A percentile compares a stretch with the other conserved stretches of the same genome.
phyloP scores from a whole-genome alignment of 2,113 vertebrate genomes.

The Lynx canadensis region DNA sequence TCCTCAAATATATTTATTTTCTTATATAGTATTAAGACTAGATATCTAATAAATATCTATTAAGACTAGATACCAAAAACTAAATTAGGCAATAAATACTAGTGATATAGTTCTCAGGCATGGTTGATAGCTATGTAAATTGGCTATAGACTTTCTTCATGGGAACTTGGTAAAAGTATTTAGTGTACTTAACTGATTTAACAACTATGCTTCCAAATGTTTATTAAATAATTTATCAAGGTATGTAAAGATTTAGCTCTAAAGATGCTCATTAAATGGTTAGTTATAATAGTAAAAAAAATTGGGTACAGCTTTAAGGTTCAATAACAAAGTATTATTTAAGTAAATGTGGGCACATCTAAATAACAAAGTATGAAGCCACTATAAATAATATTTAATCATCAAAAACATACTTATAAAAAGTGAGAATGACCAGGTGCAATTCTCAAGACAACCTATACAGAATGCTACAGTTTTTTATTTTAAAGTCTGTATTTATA shows the following conservation, averaged over 20 bases:
- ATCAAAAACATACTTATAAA: background rate
- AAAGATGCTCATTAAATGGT: background rate
- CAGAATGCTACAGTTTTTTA: background rate
- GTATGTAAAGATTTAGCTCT: background rate
- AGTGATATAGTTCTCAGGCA: background rate
- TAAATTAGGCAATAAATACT: background rate
- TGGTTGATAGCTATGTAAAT: background rate
- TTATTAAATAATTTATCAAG: background rate
- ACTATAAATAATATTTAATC: background rate
- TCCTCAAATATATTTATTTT: conserved; percentile 29
- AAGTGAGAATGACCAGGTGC: background rate
- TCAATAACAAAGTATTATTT: background rate
- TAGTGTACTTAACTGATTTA: background rate
- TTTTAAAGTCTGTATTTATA: background rate
- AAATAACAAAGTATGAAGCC: background rate
- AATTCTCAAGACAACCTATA: background rate
- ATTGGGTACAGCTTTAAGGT: background rate
- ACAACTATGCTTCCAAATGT: background rate
- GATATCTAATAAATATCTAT: background rate
- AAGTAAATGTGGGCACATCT: background rate
- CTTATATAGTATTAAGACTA: background rate
- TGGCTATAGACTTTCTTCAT: background rate
- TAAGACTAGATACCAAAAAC: background rate
- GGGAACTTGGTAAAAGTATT: background rate
- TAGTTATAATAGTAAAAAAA: background rate